Conservation (phyloP, 2,113 vertebrate species). For the Bombycilla garrulus region DNA sequence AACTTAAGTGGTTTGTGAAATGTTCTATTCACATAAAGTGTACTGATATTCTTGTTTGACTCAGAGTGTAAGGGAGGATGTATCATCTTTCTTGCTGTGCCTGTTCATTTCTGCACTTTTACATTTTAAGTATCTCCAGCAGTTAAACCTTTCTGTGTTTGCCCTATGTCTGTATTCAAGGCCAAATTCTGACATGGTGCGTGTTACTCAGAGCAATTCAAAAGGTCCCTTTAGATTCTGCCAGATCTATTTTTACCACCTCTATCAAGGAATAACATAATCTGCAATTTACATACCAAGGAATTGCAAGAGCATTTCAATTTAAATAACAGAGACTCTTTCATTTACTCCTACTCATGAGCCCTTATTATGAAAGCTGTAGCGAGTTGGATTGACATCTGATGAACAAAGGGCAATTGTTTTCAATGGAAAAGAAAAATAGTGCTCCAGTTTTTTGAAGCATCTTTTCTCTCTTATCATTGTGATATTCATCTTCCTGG, state of each 20-base stretch:
- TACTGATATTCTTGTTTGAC: not conserved
- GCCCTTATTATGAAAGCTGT: constrained; percentile 38
- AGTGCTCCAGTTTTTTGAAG: constrained; percentile 20
- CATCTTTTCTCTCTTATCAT: constrained; percentile 12
- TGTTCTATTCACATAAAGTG: not conserved
- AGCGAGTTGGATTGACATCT: not conserved
- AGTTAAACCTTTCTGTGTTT: not conserved
- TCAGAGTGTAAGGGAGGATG: not conserved
- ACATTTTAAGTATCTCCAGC: not conserved
- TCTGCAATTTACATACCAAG: constrained; percentile 45
- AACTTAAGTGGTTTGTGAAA: not conserved
- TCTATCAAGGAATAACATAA: constrained; percentile 1
- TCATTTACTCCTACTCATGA: constrained; percentile 48
- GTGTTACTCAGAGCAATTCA: not conserved
- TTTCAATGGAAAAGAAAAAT: constrained; percentile 31
- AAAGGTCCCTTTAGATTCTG: constrained; percentile 2
- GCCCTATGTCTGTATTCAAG: not conserved
- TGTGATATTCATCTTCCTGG: constrained; percentile 23
- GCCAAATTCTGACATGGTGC: not conserved
- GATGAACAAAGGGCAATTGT: constrained; percentile 57
- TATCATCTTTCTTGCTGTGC: not conserved
- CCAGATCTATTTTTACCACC: constrained; percentile 35
- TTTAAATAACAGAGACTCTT: constrained; percentile 47
- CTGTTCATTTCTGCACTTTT: not conserved
- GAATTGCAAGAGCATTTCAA: constrained; percentile 19